Base-by-base conservation (phyloP, 1,140 invertebrate species). In the Brachionus angularis region DNA sequence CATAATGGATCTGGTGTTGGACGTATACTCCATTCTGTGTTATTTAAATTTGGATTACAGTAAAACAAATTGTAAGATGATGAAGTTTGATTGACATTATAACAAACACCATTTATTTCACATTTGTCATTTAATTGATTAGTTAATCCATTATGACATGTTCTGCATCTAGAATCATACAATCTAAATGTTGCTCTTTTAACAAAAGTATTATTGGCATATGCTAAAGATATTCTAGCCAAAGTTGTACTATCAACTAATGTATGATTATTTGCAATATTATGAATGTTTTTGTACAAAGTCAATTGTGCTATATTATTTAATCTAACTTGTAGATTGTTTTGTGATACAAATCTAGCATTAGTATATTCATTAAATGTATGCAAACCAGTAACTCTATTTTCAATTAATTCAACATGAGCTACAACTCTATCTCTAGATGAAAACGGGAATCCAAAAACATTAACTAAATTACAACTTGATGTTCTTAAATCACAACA, bases 81-180 rank as follows among this genome's bases (percentile, higher is more conserved):
- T 18, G 31, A 2, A 18, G 42, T 67, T 25, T 67, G 10, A 47
- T 67, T 67, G 8, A 18, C 47, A 10, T 47, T 47, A 27, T 47
- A 67, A 25, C 62, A 67, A 18, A 50, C 42, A 47, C 62, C 62
- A 7, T 31, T 23, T n/a, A 67, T 67, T 14, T 67, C 62, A 67
- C 62, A 67, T 33, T n/a, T 67, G 14, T 67, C 62, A 29, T 67
- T 25, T n/a, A 46, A 64, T 23, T 25, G 27, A 14, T 21, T 23
- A 3, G 33, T 21, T 12, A 3, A 10, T 5, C 39, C 39, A 8
- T 50, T 23, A 47, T 50, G n/a, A 14, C 25, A 18, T 23, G 18
- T 47, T 67, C 62, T 18, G 36, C 62, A 67, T 29, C 25, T 67
- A 1, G 42, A 47, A 34, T 67, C 62, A 25, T 67, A 67, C 42